Evolutionary conservation across 2,888 invertebrate species (phyloP), one percentile per base, ranked within the genome.

Genomic region (Ectemnius lituratus): DNA sequence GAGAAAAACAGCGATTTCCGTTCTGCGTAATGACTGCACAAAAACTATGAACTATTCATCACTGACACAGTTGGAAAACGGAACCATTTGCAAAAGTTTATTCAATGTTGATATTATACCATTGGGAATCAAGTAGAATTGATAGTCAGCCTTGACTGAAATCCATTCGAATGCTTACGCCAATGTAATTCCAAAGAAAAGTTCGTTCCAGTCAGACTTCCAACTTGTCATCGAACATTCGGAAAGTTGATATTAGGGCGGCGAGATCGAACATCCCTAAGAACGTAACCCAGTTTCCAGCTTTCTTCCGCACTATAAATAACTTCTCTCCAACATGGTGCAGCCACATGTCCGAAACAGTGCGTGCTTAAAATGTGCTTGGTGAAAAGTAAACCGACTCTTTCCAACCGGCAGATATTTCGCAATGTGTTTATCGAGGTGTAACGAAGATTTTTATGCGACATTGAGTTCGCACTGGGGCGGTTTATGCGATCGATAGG

Each of bases 231-330:
- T 66, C 52, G 67, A 65, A 67, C 62, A 62, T 60, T 45, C 28
- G 67, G 37, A 37, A 23, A 76, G 69, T 71, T 68, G 64, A 73
- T 79, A 79, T 49, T 47, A 52, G n/a, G 27, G 57, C 75, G 67
- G 52, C 47, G 37, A 62, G 63, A 58, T 14, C 72, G 60, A 64
- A 67, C 70, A 46, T 52, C 27, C 49, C 58, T 59, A 69, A 58
- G 59, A 57, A 61, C 68, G 49, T 70, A 80, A 77, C 80, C 80
- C 73, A 80, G 80, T 80, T 80, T 68, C 66, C 61, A 76, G 62
- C 76, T 81, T 76, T 78, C 65, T 67, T 75, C 66, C 14, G 62
- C 75, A 6, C 71, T 73, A 71, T 73, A 73, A 76, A 77, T 75
- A 73, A 11, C 37, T 37, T 4, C 63, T 28, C 66, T 14, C 62